Conservation (phyloP, 2,888 invertebrate genomes). For the Cecidostiba fungosa region DNA sequence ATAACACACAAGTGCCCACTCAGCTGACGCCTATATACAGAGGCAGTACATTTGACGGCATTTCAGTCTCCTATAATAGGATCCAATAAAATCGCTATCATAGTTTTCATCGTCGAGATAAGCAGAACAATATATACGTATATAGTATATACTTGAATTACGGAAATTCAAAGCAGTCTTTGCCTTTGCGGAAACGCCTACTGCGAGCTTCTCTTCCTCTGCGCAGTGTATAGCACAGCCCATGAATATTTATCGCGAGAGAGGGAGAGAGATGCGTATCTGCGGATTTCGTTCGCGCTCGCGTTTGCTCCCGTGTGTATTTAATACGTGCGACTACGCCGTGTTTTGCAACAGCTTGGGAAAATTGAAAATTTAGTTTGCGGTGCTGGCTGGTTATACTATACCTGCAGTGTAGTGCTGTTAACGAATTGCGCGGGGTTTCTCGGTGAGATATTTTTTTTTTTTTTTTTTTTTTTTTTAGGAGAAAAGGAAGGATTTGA, state of each 20-base stretch:
- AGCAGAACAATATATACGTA: neutral
- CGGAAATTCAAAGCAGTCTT: slow-evolving; percentile 22
- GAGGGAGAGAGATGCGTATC: neutral
- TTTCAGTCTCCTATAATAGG: neutral
- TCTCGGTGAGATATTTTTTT: too few relatives aligned
- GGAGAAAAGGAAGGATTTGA: neutral
- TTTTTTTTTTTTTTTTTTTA: neutral
- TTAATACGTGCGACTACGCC: slow-evolving; percentile 40
- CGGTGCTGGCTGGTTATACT: neutral
- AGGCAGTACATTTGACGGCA: neutral
- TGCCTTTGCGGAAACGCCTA: slow-evolving; percentile 9
- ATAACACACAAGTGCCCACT: slow-evolving; percentile 19
- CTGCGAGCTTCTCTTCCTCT: neutral
- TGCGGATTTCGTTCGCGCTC: slow-evolving; percentile 20
- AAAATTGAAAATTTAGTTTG: slow-evolving; percentile 56
- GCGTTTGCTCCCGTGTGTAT: slow-evolving; percentile 33
- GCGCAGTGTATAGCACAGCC: slow-evolving; percentile 9
- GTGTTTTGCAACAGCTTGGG: slow-evolving; percentile 8
- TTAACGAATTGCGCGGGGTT: neutral
- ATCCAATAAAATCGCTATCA: neutral
- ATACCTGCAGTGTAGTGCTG: neutral
- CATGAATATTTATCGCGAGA: slow-evolving; percentile 60
- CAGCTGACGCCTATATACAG: neutral
- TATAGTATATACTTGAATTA: neutral
- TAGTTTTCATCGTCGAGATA: neutral